These are phyloP conservation scores for Mormyrus iriodes DNA, from an alignment of 2,113 vertebrate species.

Conservation along the genomic window DNA sequence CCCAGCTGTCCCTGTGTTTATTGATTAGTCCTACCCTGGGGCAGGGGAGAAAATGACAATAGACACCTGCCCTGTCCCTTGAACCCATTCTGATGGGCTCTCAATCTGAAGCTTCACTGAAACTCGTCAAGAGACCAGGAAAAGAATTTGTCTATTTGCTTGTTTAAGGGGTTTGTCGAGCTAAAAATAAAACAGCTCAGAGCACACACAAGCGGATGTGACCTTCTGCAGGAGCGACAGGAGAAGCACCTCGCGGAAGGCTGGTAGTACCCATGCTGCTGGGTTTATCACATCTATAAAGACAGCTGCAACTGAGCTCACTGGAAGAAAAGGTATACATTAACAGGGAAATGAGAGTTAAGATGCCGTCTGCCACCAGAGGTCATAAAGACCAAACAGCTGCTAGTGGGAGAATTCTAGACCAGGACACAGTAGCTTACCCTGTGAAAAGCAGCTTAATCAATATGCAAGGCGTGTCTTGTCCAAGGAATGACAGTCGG, in stretches of 20 bases:
- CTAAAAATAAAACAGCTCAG: not conserved
- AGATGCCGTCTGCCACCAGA: not conserved
- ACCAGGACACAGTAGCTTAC: not conserved
- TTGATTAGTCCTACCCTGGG: conserved; percentile 49
- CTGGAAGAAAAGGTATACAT: not conserved
- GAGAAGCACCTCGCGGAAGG: not conserved
- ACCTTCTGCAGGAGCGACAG: not conserved
- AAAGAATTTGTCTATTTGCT: not conserved
- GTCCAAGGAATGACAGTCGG: not conserved
- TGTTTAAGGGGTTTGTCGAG: not conserved
- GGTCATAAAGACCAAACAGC: not conserved
- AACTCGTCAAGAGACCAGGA: conserved; percentile 16
- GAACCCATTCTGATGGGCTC: conserved; percentile 5
- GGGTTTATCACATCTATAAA: not conserved
- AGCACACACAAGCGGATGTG: not conserved
- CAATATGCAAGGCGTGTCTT: not conserved
- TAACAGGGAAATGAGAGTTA: not conserved
- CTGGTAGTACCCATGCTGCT: not conserved
- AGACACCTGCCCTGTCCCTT: conserved; percentile 34
- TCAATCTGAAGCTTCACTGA: conserved; percentile 8
- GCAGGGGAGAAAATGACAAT: conserved; percentile 33
- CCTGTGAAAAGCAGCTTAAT: not conserved
- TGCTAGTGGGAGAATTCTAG: not conserved
- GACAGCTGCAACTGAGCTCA: not conserved
- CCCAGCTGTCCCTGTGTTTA: conserved; percentile 58